phyloP scores from a whole-genome alignment of 2,888 invertebrate genomes.

The Clistopyga incitator region DNA sequence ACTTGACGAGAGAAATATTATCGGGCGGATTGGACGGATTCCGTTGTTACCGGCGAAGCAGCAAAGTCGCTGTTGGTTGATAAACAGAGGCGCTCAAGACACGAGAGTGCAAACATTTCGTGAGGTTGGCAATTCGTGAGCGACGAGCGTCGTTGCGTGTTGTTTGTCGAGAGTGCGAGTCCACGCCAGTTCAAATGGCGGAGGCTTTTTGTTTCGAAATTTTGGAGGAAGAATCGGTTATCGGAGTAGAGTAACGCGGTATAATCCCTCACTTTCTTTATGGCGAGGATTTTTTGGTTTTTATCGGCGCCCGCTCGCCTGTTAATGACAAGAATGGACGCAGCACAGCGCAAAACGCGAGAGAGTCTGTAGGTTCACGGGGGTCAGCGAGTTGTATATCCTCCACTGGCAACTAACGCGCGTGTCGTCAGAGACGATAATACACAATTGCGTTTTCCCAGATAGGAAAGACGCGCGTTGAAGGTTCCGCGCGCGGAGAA shows the following conservation, averaged over 20 bases:
- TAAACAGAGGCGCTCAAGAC: not conserved
- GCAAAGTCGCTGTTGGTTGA: not conserved
- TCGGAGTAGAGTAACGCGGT: slow-evolving; percentile 25
- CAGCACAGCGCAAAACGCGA: slow-evolving; percentile 33
- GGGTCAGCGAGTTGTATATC: not conserved
- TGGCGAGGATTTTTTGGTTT: slow-evolving; percentile 54
- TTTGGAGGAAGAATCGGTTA: slow-evolving; percentile 38
- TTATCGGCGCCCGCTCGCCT: slow-evolving; percentile 22
- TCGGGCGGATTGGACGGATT: not conserved
- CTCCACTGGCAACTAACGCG: not conserved
- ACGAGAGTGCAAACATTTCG: not conserved
- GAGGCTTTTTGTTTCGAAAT: slow-evolving; percentile 47
- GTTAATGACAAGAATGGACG: slow-evolving; percentile 6
- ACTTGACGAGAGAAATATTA: too few relatives aligned
- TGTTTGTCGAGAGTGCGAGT: not conserved
- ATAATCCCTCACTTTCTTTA: slow-evolving; percentile 27
- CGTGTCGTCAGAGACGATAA: slow-evolving; percentile 13
- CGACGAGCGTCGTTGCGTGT: not conserved
- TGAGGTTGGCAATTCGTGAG: not conserved
- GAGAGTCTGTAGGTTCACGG: slow-evolving; percentile 28
- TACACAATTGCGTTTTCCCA: slow-evolving; percentile 15
- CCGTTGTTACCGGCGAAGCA: not conserved
- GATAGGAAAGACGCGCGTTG: slow-evolving; percentile 10
- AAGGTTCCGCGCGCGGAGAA: not conserved
- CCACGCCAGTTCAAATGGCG: slow-evolving; percentile 38